Evolutionary conservation across 2,113 vertebrate genomes (phyloP).

Genomic region (Dipodomys merriami): DNA sequence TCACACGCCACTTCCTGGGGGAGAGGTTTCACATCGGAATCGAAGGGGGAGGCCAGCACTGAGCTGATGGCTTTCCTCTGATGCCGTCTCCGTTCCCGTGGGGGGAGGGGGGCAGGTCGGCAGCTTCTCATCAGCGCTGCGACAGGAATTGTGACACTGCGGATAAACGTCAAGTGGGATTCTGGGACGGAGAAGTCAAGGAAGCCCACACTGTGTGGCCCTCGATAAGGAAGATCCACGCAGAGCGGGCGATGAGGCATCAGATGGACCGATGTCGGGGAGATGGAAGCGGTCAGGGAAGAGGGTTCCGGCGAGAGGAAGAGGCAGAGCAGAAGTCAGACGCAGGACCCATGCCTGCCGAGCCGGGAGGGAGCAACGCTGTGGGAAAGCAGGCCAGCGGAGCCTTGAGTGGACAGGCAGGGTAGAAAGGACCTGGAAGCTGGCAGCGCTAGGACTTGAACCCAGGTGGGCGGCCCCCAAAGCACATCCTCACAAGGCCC

Average conservation of each 20-base stretch:
- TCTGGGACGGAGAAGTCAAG: background rate
- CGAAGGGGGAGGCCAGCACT: background rate
- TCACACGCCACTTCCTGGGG: background rate
- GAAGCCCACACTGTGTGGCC: accelerated
- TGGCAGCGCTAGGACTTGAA: background rate
- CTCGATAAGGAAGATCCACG: background rate
- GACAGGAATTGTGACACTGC: too few species aligned
- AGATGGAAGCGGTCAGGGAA: background rate
- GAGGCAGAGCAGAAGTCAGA: background rate
- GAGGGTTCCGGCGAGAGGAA: background rate
- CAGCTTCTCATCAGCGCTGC: too few species aligned
- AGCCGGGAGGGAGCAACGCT: background rate
- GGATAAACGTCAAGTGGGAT: background rate
- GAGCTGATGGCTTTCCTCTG: background rate
- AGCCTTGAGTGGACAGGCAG: background rate
- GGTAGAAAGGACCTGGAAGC: too few species aligned
- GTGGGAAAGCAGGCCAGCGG: accelerated
- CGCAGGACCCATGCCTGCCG: background rate
- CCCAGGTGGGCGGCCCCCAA: background rate
- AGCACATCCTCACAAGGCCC: too few species aligned
- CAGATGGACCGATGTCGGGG: accelerated
- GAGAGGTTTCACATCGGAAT: background rate
- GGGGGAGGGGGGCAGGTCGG: too few species aligned
- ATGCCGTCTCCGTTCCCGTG: background rate
- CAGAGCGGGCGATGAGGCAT: accelerated